phyloP scores from a whole-genome alignment of 2,113 vertebrate species.

The Tautogolabrus adspersus region DNA sequence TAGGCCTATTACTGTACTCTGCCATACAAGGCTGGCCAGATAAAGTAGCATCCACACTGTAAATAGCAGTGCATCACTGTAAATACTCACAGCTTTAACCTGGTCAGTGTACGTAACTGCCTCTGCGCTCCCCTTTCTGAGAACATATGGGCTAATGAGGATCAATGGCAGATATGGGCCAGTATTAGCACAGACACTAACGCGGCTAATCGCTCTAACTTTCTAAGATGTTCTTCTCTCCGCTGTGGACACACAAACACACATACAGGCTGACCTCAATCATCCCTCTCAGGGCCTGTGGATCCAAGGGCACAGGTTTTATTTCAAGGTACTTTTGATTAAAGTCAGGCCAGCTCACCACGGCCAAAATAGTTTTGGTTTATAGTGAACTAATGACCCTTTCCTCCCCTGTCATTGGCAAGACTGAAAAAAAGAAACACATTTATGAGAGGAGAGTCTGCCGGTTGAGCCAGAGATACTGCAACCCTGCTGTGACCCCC shows the following conservation, averaged over 20 bases:
- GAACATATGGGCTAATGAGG: conserved; percentile 70
- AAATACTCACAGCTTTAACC: conserved; percentile 60
- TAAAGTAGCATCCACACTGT: conserved; percentile 30
- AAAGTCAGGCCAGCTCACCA: conserved; percentile 17
- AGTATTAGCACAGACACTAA: conserved; percentile 70
- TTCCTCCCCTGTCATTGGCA: neutral
- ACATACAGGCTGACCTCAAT: conserved; percentile 64
- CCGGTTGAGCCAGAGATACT: conserved; percentile 19
- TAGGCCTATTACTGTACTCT: conserved; percentile 26
- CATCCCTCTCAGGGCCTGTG: conserved; percentile 32
- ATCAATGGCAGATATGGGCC: conserved; percentile 74
- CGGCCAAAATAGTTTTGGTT: neutral
- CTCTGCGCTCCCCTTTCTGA: conserved; percentile 35
- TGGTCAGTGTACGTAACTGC: conserved; percentile 35
- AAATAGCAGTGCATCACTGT: conserved; percentile 63
- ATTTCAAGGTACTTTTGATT: conserved; percentile 21
- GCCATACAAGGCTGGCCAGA: conserved; percentile 22
- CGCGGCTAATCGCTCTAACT: conserved; percentile 71
- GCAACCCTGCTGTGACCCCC: conserved; percentile 2
- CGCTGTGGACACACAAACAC: conserved; percentile 17
- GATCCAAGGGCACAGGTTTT: conserved; percentile 49
- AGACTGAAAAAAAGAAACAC: conserved; percentile 34
- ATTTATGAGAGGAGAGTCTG: conserved; percentile 5
- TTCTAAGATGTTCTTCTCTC: conserved; percentile 71
- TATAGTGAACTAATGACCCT: neutral